A percentile compares a stretch with the other conserved stretches of the same genome.
phyloP scores from a whole-genome alignment of 2,888 invertebrate species.

The Athrips mouffetella region DNA sequence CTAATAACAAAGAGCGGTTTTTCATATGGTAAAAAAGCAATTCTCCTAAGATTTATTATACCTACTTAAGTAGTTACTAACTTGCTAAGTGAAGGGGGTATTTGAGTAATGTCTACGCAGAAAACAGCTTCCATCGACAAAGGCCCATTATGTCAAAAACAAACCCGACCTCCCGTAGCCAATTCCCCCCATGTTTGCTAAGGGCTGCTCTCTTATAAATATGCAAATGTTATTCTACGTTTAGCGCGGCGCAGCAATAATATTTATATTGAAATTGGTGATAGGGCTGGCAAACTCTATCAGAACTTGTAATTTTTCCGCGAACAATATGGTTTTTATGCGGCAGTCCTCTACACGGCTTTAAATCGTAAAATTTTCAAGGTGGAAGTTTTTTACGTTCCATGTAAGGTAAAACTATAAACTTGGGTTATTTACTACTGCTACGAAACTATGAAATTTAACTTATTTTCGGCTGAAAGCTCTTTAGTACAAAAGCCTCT shows the following conservation, averaged over 20 bases:
- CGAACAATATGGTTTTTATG: not conserved
- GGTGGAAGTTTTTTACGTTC: not conserved
- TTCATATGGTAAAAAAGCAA: too few relatives aligned
- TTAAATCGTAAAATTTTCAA: not conserved
- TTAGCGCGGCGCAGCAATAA: slow-evolving; percentile 69
- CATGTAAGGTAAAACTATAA: not conserved
- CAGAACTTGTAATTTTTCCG: not conserved
- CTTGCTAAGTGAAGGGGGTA: not conserved
- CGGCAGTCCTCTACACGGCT: not conserved
- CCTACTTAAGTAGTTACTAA: too few relatives aligned
- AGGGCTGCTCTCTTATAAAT: slow-evolving; percentile 72
- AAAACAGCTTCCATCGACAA: slow-evolving; percentile 51
- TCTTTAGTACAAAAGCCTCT: too few relatives aligned
- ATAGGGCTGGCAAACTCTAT: not conserved
- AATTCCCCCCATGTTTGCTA: slow-evolving; percentile 66
- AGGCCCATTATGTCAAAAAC: slow-evolving; percentile 71
- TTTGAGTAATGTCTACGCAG: slow-evolving; percentile 37
- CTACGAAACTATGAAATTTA: too few relatives aligned
- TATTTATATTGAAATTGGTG: slow-evolving; percentile 70
- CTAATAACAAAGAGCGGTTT: too few relatives aligned
- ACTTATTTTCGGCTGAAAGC: too few relatives aligned
- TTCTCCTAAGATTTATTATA: too few relatives aligned
- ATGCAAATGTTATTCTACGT: slow-evolving; percentile 73
- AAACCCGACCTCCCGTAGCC: slow-evolving; percentile 53
- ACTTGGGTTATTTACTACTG: not conserved